Base-by-base conservation (phyloP, 1,140 invertebrate genomes). In the Neuroterus valhalla region DNA sequence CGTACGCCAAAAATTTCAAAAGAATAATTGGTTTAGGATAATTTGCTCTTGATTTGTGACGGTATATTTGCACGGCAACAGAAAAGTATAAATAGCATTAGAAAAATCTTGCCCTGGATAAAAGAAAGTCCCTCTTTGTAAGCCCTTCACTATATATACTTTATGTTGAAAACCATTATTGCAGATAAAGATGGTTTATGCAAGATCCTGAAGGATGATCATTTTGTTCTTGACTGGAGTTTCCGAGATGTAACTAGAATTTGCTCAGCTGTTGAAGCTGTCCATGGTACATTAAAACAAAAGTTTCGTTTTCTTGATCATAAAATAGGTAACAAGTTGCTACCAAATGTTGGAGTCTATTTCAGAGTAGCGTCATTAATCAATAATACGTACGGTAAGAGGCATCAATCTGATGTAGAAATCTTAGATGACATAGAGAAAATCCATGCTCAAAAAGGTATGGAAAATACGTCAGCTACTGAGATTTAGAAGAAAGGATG, bases 241-340 rank as follows among this genome's bases (percentile, higher is more conserved):
- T n/a, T n/a, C n/a, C 75, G 86, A 26, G 77, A 78, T 45, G 84
- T 88, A 0, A 88, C 82, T 6, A 87, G 85, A 82, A 70, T 87
- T 50, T 71, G 86, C 19, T 88, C 85, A 85, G 80, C 77, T 10
- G 85, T 89, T 12, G 85, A n/a, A 85, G 75, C 85, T 17, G 78
- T 85, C 14, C 86, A 89, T 77, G 84, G 86, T 1, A 52, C 68
- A 23, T 66, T 84, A 31, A 77, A 68, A 71, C 72, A 81, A 71
- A 86, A 83, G 70, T 83, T 74, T 75, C 66, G 62, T 17, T 68
- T 85, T 12, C 66, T 86, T 21, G 66, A 84, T 68, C 72, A 86
- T 62, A 76, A 78, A 73, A 17, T 86, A 0, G 79, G 84, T 66
- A 87, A 87, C 70, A 82, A 83, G 23, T 43, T 81, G 21, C 38